A percentile compares a stretch with the other conserved stretches of the same genome.
Conservation (phyloP, 1,140 invertebrate genomes). For the Lycorma delicatula region DNA sequence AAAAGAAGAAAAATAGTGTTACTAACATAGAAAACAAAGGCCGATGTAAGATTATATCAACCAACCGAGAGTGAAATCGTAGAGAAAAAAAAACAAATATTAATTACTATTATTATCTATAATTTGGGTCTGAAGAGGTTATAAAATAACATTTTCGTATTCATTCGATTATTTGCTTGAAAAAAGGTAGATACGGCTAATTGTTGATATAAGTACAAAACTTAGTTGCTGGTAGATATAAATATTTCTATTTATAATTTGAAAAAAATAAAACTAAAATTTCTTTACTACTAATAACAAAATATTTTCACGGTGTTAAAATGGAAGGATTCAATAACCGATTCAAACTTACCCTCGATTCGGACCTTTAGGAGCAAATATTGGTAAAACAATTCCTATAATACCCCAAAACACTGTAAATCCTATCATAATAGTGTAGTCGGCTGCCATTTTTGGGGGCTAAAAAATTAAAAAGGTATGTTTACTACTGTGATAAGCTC, state of each 20-base stretch:
- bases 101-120: too few species aligned
- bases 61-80: too few species aligned
- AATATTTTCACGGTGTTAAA: too few species aligned
- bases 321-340: too few species aligned
- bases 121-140: too few species aligned
- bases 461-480: background rate
- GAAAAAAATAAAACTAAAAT: background rate
- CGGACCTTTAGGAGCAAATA: slow-evolving; percentile 81
- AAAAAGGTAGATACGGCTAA: background rate
- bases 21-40: too few species aligned
- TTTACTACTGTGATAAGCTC: background rate
- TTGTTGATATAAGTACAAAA: background rate
- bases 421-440: slow-evolving; percentile 61
- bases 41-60: too few species aligned
- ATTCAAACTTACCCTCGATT: slow-evolving; percentile 64
- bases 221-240: background rate
- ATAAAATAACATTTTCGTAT: too few species aligned
- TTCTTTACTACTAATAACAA: background rate
- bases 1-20: too few species aligned
- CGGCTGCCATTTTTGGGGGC: slow-evolving; percentile 55
- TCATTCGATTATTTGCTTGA: background rate
- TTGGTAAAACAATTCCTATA: slow-evolving; percentile 73
- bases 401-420: slow-evolving; percentile 75
- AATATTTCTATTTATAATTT: background rate
- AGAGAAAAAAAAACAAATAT: too few species aligned